Base-by-base conservation (phyloP, 2,113 vertebrate species). In the Nematolebias whitei region DNA sequence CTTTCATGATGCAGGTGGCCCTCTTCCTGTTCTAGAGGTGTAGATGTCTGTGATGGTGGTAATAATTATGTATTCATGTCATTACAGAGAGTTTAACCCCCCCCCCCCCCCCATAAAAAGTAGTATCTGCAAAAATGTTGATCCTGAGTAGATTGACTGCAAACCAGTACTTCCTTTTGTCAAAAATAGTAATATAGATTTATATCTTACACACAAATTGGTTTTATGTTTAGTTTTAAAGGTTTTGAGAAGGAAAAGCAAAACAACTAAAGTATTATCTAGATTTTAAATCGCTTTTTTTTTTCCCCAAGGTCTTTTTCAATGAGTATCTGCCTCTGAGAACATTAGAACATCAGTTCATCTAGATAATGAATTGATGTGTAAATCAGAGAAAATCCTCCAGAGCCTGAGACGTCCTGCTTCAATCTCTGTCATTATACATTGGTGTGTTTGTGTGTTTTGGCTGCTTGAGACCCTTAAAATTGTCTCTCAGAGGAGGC, bases 401-500 rank as follows among this genome's bases (percentile, higher is more conserved):
- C 38, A 23, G 32, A 51, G 1, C 57, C 19, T n/a, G 5, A 12
- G 54, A 22, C 47, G 19, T n/a, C 12, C n/a, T 60, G 9, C 19
- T 39, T 38, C 10, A 0, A 0, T 58, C 23, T 71, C 29, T 38
- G 12, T 48, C 15, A 49, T 23, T 35, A 20, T 53, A 26, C 8
- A 29, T 39, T 24, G 14, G 29, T 47, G 20, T 50, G 51, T 63
- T 20, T 39, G 58, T 50, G 44, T 19, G 22, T 10, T 18, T 38
- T 43, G 59, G 22, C n/a, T 35, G 55, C 12, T 68, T 41, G n/a
- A 11, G 20, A 23, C 32, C 26, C 26, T 43, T 55, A 23, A 35
- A 41, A 61, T 51, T 26, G 63, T 70, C 71, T 80, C 80, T 79
- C 80, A 59, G 68, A 83, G 83, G 84, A 84, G 69, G 79, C 82